Conservation (phyloP, 2,888 invertebrate species). For the Andrena trimmerana region DNA sequence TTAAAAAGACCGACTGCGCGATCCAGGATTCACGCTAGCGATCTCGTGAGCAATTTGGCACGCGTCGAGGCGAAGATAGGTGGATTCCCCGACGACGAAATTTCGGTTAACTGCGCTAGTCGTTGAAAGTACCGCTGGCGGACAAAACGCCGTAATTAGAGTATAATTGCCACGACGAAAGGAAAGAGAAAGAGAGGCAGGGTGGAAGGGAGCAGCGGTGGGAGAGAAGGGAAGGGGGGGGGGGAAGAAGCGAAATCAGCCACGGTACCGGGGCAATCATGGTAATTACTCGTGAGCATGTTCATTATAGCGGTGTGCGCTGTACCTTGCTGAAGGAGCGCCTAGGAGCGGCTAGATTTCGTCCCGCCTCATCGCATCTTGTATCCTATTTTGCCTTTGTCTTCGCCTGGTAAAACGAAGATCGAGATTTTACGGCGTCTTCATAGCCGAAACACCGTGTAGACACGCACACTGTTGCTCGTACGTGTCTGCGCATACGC, state of each 20-base stretch:
- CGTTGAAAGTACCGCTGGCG: conserved; percentile 60
- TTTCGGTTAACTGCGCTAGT: conserved; percentile 65
- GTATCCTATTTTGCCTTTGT: conserved; percentile 43
- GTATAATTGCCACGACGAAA: conserved; percentile 76
- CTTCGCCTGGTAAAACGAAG: conserved; percentile 37
- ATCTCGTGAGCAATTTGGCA: conserved; percentile 41
- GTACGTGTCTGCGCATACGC: no score
- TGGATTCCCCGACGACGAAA: conserved; percentile 46
- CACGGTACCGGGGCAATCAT: conserved; percentile 77
- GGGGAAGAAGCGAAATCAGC: conserved; percentile 67
- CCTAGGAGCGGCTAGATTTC: conserved; percentile 71
- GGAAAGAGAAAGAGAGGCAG: conserved; percentile 34
- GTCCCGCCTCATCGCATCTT: conserved; percentile 61
- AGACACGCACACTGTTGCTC: neutral
- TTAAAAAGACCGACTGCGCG: neutral
- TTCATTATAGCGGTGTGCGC: conserved; percentile 72
- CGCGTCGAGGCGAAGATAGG: conserved; percentile 38
- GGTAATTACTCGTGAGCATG: conserved; percentile 81
- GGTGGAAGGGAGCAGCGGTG: neutral
- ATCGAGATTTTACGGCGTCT: conserved; percentile 34
- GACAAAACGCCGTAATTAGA: conserved; percentile 78
- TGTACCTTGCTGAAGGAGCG: conserved; percentile 54
- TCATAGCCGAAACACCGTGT: neutral
- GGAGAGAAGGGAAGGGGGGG: neutral
- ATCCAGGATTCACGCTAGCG: neutral